Evolutionary conservation across 2,888 invertebrate genomes (phyloP), one percentile per base, ranked within the genome.

Genomic region (Pachliopta kotzebuea): DNA sequence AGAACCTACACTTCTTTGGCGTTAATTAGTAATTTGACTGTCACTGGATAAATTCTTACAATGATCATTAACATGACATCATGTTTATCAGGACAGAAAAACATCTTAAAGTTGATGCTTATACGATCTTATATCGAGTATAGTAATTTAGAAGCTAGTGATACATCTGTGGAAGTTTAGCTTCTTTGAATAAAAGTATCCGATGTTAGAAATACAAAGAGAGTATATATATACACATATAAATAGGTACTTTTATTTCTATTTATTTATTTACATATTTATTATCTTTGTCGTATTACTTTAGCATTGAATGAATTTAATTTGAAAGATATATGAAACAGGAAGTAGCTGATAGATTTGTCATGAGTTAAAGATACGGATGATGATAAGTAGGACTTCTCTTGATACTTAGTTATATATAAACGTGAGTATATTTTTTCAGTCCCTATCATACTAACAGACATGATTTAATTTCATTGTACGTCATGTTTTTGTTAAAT

Each of bases 171-270:
- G 23, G 24, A 57, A 45, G 24, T 42, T 21, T 56, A 37, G 21
- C 56, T 56, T 56, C 24, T 31, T 23, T 56, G 23, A 52, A 29
- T 54, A 56, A 37, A 31, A 60, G 4, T 56, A 29, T 56, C 31
- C 60, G 60, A 60, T 63, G 58, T 55, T 64, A 64, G 50, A 26
- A 29, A n/a, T n/a, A 24, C 20, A 49, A 49, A 49, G 26, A 26
- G 20, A 58, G 17, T 14, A 20, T 17, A 26, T 26, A 26, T 24
- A n/a, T n/a, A n/a, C n/a, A n/a, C n/a, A n/a, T n/a, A n/a, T n/a
- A n/a, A n/a, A n/a, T n/a, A n/a, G n/a, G n/a, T n/a, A n/a, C n/a
- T n/a, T n/a, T n/a, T n/a, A n/a, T n/a, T n/a, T n/a, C n/a, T n/a
- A n/a, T n/a, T n/a, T n/a, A n/a, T n/a, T n/a, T n/a, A n/a, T n/a